Evolutionary conservation across 2,113 vertebrate genomes (phyloP), one percentile per base, ranked within the genome.

Genomic region (Stigmatopora nigra): DNA sequence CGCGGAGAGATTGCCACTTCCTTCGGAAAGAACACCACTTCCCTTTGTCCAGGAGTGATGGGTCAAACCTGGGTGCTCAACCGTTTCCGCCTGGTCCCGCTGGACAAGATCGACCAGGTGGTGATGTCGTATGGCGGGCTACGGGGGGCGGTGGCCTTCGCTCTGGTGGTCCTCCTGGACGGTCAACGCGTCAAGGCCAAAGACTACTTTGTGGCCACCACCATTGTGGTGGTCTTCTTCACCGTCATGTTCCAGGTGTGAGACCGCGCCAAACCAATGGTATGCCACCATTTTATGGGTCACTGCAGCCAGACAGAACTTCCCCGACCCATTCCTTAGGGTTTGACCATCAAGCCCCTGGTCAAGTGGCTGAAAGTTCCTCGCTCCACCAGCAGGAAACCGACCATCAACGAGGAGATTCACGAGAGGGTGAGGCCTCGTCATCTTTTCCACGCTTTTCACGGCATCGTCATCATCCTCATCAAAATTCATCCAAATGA

Each of bases 61-160:
- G 90, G 94, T 63, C 96, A 98, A 88, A 98, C 94, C 0, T 98
- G 89, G 51, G 86, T 95, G 49, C 89, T 98, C 76, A 98, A 98
- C 87, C 94, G 88, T 68, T 97, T 97, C 82, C 92, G 96, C 57
- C 90, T 98, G 61, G 92, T 94, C 69, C 95, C 94, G 7, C 73
- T 98, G 89, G 96, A 98, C 82, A 93, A 90, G 89, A 94, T 98
- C 0, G 96, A 98, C 85, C 96, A 98, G 86, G 95, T 97, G 84
- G 94, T 98, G 89, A 98, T 98, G 96, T 97, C 96, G 0, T 98
- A 98, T 0, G 95, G 96, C 2, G 96, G 96, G 80, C 91, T 98
- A 73, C 91, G 96, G 1, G 96, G 96, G 31, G 96, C 96, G 0
- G 96, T 98, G 65, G 96, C 96, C 1, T 98, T 98, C 0, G 95